Base-by-base conservation (phyloP, 2,797 vertebrate species). In the Xiphophorus birchmanni region DNA sequence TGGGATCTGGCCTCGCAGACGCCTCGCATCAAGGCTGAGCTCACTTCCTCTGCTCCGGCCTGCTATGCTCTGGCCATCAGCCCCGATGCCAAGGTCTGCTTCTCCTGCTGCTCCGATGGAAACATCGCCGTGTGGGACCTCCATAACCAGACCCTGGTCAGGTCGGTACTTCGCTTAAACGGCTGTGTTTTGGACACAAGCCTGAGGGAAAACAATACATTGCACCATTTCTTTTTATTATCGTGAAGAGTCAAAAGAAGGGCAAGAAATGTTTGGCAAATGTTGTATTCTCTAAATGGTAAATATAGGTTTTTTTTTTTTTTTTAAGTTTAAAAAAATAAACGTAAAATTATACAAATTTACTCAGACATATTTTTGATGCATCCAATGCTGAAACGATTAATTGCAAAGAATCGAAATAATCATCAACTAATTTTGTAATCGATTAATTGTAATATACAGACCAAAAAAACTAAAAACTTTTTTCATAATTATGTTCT, bases 71-170 rank as follows among this genome's bases (percentile, higher is more conserved):
- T 99, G 92, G 98, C 98, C 91, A 99, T 99, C 94, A 99, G 98
- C 93, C 98, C 98, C 0, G 98, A 99, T 0, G 97, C 98, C 95
- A 99, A 99, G 93, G 98, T 99, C 91, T 99, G 98, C 95, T 99
- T 99, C 94, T 99, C 98, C 90, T 99, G 98, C 95, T 99, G 98
- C 96, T 98, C 97, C 0, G 98, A 99, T 0, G 98, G 98, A 74
- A 99, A 99, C 95, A 98, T 99, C 13, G 98, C 97, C 0, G 98
- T 99, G 73, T 99, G 98, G 98, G 98, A 99, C 91, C 97, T 98
- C 80, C 98, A 99, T 87, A 99, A 98, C 95, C 98, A 99, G 94
- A 98, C 98, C 0, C 97, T 99, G 0, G 97, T 99, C 84, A 97
- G 98, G 98, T 98, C 91, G 91, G 96, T 80, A 0, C 45, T 78